These are phyloP conservation scores for Eledone cirrhosa DNA, from an alignment of 2,888 invertebrate genomes.

Conservation along the genomic window DNA sequence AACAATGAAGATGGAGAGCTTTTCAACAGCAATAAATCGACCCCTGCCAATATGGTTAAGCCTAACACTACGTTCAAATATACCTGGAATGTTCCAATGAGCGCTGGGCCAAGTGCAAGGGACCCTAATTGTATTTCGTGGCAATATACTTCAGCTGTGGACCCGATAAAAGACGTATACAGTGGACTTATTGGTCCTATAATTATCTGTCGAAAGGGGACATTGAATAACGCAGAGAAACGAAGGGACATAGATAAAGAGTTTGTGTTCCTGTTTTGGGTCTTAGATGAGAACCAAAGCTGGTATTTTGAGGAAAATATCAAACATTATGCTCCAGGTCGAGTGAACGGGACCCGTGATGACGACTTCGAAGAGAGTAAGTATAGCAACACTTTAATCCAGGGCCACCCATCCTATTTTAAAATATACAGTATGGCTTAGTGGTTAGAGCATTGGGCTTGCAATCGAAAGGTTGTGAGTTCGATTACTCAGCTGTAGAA, in stretches of 20 bases:
- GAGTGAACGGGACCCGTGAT: background rate
- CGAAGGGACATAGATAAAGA: conserved; percentile 46
- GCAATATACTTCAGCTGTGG: conserved; percentile 35
- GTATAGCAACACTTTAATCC: conserved; percentile 37
- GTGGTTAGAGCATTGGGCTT: no score
- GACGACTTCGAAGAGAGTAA: conserved; percentile 41
- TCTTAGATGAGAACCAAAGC: conserved; percentile 56
- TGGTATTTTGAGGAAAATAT: conserved; percentile 57
- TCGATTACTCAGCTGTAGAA: no score
- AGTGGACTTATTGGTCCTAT: conserved; percentile 35
- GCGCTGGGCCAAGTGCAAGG: conserved; percentile 29
- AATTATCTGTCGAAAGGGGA: conserved; percentile 33
- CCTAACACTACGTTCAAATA: conserved; percentile 31
- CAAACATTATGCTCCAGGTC: conserved; percentile 40
- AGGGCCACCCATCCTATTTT: no score
- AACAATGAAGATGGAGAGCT: conserved; percentile 42
- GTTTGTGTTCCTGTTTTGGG: conserved; percentile 50
- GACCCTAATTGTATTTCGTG: conserved; percentile 36
- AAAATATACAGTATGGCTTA: conserved; percentile 28
- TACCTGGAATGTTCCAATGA: conserved; percentile 15
- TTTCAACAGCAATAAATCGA: conserved; percentile 26
- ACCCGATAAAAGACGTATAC: conserved; percentile 33
- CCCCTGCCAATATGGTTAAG: background rate
- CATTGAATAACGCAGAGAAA: conserved; percentile 17
- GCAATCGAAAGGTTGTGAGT: no score